Base-by-base conservation (phyloP, 2,113 vertebrate species). In the Chlamydotis undulata region DNA sequence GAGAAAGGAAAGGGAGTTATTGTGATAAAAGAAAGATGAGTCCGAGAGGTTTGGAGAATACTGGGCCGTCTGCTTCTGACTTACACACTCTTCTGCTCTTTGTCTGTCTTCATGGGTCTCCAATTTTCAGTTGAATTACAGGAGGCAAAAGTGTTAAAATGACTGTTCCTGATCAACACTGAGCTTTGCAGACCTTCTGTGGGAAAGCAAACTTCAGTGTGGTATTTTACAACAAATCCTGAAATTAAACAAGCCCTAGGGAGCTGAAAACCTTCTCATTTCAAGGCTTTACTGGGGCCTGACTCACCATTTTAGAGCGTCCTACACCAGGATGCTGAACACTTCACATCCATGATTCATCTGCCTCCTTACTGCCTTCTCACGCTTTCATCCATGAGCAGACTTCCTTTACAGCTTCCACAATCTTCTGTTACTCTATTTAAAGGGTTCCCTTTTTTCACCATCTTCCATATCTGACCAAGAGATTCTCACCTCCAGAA, bases 251-350 rank as follows among this genome's bases (percentile, higher is more conserved):
- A 95, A 84, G 18, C 6, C 33, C 24, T 35, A 12, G 9, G 35
- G 69, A 91, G 7, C 35, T 85, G 78, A 82, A 23, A 90, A 43
- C 28, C 33, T 87, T 83, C 45, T 83, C 17, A 12, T 80, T 90
- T 88, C 6, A 4, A 74, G 85, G 22, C 28, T 85, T 18, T 83
- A 49, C 22, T 1, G n/a, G n/a, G 31, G 53, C 53, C 69, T 96
- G 89, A 94, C 53, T 96, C 95, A 95, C 77, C 67, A 25, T 84
- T 91, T 82, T 43, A 75, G 69, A 97, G 29, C 39, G 4, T 91
- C 87, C 91, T 67, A 94, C 87, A 94, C 77, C 26, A 41, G 69
- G 56, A 25, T 39, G 29, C 53, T 75, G 64, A 95, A 89, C 80
- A 75, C 22, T 71, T 94, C 69, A 43, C 49, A 59, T 23, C 55